Base-by-base conservation (phyloP, 2,113 vertebrate species). In the Garra rufa region DNA sequence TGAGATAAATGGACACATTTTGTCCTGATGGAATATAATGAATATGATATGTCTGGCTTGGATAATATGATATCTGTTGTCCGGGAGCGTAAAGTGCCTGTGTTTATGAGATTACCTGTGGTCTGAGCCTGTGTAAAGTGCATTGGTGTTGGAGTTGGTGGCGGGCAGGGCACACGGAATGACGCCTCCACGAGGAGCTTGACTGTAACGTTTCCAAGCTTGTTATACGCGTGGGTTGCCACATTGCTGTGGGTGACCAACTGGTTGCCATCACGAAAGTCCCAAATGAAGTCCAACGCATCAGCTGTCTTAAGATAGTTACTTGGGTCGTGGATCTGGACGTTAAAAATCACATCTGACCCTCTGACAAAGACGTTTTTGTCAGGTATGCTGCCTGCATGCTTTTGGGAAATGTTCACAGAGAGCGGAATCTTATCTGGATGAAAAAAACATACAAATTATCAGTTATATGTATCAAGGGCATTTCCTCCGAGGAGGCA, bases 241-340 rank as follows among this genome's bases (percentile, higher is more conserved):
- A 93, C 89, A 3, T 93, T 88, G 57, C 91, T 91, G 6, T 93
- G 95, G 9, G 93, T 96, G 74, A 97, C 93, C 92, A 97, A 94
- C 52, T 96, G 94, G 46, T 94, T 98, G 55, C 97, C 96, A 14
- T 99, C 98, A 30, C 93, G 93, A 0, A 98, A 99, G 86, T 95
- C 94, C 98, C 98, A 99, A 78, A 94, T 95, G 91, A 96, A 99
- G 87, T 94, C 91, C 41, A 99, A 89, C 4, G 91, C 75, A 34
- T 91, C 87, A 1, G 97, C 96, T 3, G 92, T 91, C 46, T 95
- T 97, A 59, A 99, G 95, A 80, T 97, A 99, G 75, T 93, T 75
- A 61, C 97, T 97, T 84, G 98, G 98, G 85, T 99, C 98, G 0
- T 99, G 97, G 57, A 99, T 85, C 73, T 92, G 91, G 76, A 96